Evolutionary conservation across 1,140 invertebrate species (phyloP).

Genomic region (Penaeus vannamei): DNA sequence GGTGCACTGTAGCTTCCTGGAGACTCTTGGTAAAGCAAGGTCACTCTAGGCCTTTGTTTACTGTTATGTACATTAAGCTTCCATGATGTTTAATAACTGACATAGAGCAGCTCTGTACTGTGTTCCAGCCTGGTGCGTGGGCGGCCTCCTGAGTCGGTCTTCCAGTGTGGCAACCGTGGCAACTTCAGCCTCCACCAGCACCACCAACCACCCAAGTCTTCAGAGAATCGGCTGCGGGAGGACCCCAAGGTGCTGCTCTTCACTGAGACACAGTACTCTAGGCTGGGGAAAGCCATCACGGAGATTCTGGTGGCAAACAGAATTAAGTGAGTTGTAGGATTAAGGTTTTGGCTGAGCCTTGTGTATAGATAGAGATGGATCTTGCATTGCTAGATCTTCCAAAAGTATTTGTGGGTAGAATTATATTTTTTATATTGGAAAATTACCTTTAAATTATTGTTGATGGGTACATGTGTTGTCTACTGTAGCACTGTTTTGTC

Average conservation of each 20-base stretch:
- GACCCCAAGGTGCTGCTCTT: conserved; percentile 94
- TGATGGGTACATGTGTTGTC: too few relatives aligned
- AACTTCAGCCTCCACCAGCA: conserved; percentile 21
- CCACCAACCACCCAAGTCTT: conserved; percentile 68
- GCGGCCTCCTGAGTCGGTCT: conserved; percentile 46
- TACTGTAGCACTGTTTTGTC: too few relatives aligned
- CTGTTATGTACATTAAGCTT: background rate
- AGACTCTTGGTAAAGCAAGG: background rate
- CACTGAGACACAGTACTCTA: conserved; percentile 94
- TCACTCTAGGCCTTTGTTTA: background rate
- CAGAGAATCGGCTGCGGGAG: conserved; percentile 85
- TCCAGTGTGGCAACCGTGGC: conserved; percentile 23
- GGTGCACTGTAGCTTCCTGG: too few relatives aligned
- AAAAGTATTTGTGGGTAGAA: too few relatives aligned
- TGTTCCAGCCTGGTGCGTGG: conserved; percentile 62
- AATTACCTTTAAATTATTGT: too few relatives aligned
- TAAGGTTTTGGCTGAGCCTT: background rate
- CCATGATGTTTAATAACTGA: background rate
- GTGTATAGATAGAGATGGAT: background rate
- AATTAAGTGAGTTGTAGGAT: conserved; percentile 71
- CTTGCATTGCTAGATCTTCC: too few relatives aligned
- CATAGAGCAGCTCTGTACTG: conserved; percentile 47
- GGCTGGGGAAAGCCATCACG: conserved; percentile 91
- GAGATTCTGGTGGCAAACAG: conserved; percentile 92
- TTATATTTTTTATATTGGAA: too few relatives aligned